Percentiles rank a stretch among this genome's conserved stretches.
Evolutionary conservation across 2,797 vertebrate species (phyloP).

Genomic region (Coranthus polyacanthus): DNA sequence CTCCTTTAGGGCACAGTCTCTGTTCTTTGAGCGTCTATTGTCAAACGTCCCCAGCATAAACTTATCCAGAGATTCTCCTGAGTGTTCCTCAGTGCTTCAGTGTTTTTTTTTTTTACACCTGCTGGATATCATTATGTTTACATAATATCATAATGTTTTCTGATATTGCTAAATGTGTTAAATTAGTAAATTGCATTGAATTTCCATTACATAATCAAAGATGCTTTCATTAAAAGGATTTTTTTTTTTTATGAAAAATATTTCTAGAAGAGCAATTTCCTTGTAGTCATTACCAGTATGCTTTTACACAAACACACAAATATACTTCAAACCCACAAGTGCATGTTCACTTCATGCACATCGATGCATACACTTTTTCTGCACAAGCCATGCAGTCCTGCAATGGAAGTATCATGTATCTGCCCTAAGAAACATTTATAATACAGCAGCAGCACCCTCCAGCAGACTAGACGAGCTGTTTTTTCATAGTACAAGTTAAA

Average conservation of each 20-base stretch:
- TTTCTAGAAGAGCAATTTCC: neutral
- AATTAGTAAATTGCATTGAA: too few species aligned
- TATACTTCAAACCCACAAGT: neutral
- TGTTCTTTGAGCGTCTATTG: too few species aligned
- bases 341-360: neutral
- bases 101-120: too few species aligned
- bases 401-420: slow-evolving; percentile 32
- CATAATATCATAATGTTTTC: too few species aligned
- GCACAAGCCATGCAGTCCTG: slow-evolving; percentile 13
- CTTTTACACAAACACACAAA: slow-evolving; percentile 1
- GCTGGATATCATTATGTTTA: too few species aligned
- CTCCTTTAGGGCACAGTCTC: too few species aligned
- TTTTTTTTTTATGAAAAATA: neutral
- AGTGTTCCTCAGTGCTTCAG: too few species aligned
- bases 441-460: slow-evolving; percentile 36
- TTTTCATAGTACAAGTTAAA: slow-evolving; percentile 27
- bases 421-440: slow-evolving; percentile 33
- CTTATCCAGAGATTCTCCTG: too few species aligned
- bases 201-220: too few species aligned
- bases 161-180: too few species aligned
- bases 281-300: neutral
- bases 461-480: slow-evolving; percentile 31
- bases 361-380: neutral
- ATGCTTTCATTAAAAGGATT: too few species aligned
- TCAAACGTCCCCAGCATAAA: too few species aligned